Percentiles rank a stretch among this genome's conserved stretches.
These are phyloP conservation scores for Psylliodes chrysocephalus DNA, from an alignment of 2,888 invertebrate genomes.

Conservation along the genomic window DNA sequence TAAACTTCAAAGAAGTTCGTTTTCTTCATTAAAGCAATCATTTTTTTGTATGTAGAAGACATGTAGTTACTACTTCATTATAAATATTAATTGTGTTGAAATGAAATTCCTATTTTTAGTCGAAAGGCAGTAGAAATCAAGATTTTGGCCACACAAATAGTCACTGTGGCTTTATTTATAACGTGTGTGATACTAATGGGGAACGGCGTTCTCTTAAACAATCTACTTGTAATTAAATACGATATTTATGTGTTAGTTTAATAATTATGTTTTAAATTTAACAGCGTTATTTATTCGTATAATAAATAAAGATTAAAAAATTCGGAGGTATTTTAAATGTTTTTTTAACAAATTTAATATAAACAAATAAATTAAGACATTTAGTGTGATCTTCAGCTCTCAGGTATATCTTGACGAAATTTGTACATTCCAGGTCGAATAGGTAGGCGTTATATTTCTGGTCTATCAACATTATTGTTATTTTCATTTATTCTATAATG, in stretches of 20 bases:
- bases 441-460: too few relatives aligned
- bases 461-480: too few relatives aligned
- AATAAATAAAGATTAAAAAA: neutral
- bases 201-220: neutral
- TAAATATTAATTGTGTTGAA: conserved; percentile 7
- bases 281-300: neutral
- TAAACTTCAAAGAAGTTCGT: conserved; percentile 6
- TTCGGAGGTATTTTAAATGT: too few relatives aligned
- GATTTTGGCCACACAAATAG: conserved; percentile 8
- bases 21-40: neutral
- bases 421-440: too few relatives aligned
- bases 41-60: neutral
- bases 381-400: too few relatives aligned
- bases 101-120: conserved; percentile 2
- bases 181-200: conserved; percentile 6
- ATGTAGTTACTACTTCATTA: neutral
- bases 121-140: neutral
- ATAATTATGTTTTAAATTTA: neutral
- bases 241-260: neutral
- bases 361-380: too few relatives aligned
- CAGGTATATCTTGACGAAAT: too few relatives aligned
- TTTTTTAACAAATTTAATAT: too few relatives aligned
- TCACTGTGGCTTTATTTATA: conserved; percentile 6
- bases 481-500: too few relatives aligned
- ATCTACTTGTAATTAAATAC: neutral